Conservation (phyloP, 2,888 invertebrate genomes). For the Drosophila neonasuta region DNA sequence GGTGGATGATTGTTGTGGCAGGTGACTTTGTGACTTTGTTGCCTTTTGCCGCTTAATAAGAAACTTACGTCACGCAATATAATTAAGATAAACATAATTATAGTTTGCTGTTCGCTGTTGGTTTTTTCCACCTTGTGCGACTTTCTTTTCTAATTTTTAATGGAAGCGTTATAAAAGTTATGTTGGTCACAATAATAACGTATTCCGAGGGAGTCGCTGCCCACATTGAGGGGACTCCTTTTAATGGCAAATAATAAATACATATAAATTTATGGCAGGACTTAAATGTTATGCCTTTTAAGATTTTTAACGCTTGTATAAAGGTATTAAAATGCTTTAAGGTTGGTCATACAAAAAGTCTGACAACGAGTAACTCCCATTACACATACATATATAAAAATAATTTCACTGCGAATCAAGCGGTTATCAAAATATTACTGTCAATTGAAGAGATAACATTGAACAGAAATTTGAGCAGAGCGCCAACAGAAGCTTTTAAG, state of each 20-base stretch:
- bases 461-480: not conserved
- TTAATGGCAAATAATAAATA: slow-evolving; percentile 1
- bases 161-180: slow-evolving; percentile 50
- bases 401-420: no score
- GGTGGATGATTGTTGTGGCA: slow-evolving; percentile 56
- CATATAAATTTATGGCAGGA: slow-evolving; percentile 7
- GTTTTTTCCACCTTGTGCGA: slow-evolving; percentile 30
- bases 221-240: slow-evolving; percentile 6
- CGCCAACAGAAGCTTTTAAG: not conserved
- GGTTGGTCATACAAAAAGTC: no score
- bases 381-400: no score
- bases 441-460: no score
- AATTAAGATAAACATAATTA: slow-evolving; percentile 79
- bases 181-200: slow-evolving; percentile 36
- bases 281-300: not conserved
- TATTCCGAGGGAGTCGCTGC: slow-evolving; percentile 3
- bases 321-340: not conserved
- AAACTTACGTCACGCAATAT: slow-evolving; percentile 75
- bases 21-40: slow-evolving; percentile 67
- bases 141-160: slow-evolving; percentile 53
- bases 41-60: slow-evolving; percentile 66
- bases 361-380: no score
- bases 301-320: not conserved
- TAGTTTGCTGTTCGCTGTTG: slow-evolving; percentile 60
- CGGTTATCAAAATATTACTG: no score